Conservation (phyloP, 2,888 invertebrate species). For the Blomia tropicalis region DNA sequence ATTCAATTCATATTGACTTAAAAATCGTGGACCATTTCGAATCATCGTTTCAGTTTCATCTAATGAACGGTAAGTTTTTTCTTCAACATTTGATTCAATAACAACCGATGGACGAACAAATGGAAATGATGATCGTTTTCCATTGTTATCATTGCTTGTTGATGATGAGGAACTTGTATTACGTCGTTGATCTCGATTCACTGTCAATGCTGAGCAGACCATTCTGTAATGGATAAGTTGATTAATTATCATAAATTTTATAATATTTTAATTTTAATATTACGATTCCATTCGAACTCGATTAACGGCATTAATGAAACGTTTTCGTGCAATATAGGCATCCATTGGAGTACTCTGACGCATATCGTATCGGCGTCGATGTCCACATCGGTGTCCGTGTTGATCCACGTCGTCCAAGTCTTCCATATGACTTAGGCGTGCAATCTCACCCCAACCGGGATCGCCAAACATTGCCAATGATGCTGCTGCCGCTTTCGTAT, state of each 20-base stretch:
- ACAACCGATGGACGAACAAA: too few relatives aligned
- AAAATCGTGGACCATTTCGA: too few relatives aligned
- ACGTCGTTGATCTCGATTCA: background rate
- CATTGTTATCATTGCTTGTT: background rate
- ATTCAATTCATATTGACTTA: too few relatives aligned
- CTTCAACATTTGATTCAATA: too few relatives aligned
- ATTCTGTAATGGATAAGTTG: background rate
- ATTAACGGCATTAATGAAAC: slow-evolving; percentile 8
- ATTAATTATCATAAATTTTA: background rate
- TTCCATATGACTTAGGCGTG: background rate
- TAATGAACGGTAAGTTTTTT: too few relatives aligned
- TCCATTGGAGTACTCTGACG: background rate
- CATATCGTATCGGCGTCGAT: background rate
- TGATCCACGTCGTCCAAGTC: background rate
- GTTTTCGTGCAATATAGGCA: background rate
- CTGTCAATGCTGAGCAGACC: slow-evolving; percentile 3
- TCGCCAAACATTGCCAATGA: background rate
- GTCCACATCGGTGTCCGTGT: slow-evolving; percentile 4
- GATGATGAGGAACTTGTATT: too few relatives aligned
- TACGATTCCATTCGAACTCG: slow-evolving; percentile 10
- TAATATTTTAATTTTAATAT: background rate
- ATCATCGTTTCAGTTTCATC: too few relatives aligned
- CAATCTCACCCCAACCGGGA: slow-evolving; percentile 5
- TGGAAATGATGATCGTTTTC: background rate
- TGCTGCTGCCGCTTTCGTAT: background rate